Percentiles rank a stretch among this genome's conserved stretches.
phyloP scores from a whole-genome alignment of 1,140 invertebrate genomes.

The Zaprionus camerounensis region DNA sequence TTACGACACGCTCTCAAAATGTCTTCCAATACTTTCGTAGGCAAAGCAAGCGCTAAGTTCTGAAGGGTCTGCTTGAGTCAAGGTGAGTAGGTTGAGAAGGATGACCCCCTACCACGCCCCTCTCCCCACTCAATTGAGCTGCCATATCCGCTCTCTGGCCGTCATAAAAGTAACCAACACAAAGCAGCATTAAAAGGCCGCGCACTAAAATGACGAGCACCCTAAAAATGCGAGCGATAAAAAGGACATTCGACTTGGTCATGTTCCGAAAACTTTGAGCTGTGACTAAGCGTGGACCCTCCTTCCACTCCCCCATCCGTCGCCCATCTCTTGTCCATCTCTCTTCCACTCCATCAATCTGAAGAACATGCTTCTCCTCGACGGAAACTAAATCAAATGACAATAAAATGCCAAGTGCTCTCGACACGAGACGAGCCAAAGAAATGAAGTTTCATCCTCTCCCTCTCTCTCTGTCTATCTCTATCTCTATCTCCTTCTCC shows the following conservation, averaged over 20 bases:
- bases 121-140: not conserved
- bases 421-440: not conserved
- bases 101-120: not conserved
- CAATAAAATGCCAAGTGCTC: slow-evolving; percentile 1
- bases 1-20: slow-evolving; percentile 28
- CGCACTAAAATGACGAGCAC: slow-evolving; percentile 33
- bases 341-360: not conserved
- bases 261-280: slow-evolving; percentile 6
- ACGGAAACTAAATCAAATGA: slow-evolving; percentile 10
- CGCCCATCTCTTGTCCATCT: not conserved
- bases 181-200: slow-evolving; percentile 39
- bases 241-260: slow-evolving; percentile 8
- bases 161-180: slow-evolving; percentile 54
- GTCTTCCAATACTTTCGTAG: slow-evolving; percentile 16
- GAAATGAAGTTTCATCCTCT: not conserved
- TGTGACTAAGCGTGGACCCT: not conserved
- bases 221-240: slow-evolving; percentile 33
- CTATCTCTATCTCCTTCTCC: not conserved
- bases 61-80: not conserved
- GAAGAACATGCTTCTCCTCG: not conserved
- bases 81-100: not conserved
- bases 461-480: not conserved
- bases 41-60: not conserved
- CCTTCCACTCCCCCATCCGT: not conserved
- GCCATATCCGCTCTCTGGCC: not conserved